A percentile compares a stretch with the other conserved stretches of the same genome.
phyloP scores from a whole-genome alignment of 2,113 vertebrate genomes.

The Myotis lucifugus region DNA sequence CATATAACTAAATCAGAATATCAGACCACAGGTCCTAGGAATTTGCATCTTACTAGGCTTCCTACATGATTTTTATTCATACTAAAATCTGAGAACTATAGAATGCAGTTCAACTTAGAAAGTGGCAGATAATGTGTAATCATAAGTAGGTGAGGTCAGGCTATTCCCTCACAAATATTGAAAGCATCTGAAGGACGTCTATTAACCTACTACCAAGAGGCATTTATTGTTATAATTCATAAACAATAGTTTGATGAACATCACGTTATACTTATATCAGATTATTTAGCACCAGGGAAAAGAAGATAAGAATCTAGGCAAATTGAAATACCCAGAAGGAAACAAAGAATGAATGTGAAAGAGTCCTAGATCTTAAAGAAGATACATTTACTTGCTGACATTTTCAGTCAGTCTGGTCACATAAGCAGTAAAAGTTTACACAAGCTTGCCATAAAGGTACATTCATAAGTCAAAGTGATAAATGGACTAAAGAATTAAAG shows the following conservation, averaged over 20 bases:
- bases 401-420: background rate
- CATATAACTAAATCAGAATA: background rate
- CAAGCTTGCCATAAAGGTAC: background rate
- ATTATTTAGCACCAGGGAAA: background rate
- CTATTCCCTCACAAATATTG: background rate
- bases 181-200: background rate
- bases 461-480: background rate
- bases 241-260: conserved; percentile 1
- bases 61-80: background rate
- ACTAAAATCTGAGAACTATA: background rate
- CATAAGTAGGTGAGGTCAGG: background rate
- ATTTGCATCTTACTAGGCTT: background rate
- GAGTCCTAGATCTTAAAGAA: background rate
- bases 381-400: background rate
- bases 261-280: background rate
- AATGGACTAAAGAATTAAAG: background rate
- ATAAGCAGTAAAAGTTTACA: background rate
- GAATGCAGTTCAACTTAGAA: background rate
- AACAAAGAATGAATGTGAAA: background rate
- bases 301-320: background rate
- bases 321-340: background rate
- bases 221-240: background rate
- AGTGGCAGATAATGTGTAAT: background rate
- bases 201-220: background rate
- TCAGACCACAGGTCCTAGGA: background rate